Base-by-base conservation (phyloP, 2,888 invertebrate genomes). In the Volucella inanis region DNA sequence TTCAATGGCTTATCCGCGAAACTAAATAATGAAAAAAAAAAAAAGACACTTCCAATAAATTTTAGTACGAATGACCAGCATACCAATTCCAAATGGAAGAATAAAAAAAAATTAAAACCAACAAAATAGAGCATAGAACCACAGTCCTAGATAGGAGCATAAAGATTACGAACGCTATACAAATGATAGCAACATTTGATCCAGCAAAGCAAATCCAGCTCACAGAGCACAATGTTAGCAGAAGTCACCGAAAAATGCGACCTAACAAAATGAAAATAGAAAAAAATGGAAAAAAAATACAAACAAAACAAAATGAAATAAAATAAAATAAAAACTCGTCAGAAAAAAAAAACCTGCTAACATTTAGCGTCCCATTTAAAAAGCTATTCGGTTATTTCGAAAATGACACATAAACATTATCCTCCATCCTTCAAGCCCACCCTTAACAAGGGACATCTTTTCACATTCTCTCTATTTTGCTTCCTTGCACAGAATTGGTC, bases 391-490 rank as follows among this genome's bases (percentile, higher is more conserved):
- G 54, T 15, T 70, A 61, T 76, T 68, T 68, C 31, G 50, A 70
- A 70, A 77, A 77, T 62, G 54, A 68, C 62, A 70, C 70, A 54
- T 62, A 77, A 70, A 62, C 77, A 70, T 62, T 70, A 70, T 62
- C 54, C 52, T n/a, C 22, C 65, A 11, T 8, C 10, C 57, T 31
- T n/a, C 41, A 14, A 3, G 11, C 15, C 11, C 38, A 31, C 31
- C 41, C 41, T 22, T 14, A 41, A 43, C 11, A 41, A 31, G 71
- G 22, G 43, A 22, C 22, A n/a, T 22, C 31, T n/a, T 38, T 8
- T 31, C 6, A 6, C 6, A 31, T 31, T 31, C 31, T 31, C 8
- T 22, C 64, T 12, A 15, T n/a, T 14, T 8, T 10, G 11, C 54
- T n/a, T 50, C 38, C 14, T 3, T 31, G 54, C 31, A 10, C 10